Conservation (phyloP, 1,140 invertebrate genomes). For the Hetaerina americana region DNA sequence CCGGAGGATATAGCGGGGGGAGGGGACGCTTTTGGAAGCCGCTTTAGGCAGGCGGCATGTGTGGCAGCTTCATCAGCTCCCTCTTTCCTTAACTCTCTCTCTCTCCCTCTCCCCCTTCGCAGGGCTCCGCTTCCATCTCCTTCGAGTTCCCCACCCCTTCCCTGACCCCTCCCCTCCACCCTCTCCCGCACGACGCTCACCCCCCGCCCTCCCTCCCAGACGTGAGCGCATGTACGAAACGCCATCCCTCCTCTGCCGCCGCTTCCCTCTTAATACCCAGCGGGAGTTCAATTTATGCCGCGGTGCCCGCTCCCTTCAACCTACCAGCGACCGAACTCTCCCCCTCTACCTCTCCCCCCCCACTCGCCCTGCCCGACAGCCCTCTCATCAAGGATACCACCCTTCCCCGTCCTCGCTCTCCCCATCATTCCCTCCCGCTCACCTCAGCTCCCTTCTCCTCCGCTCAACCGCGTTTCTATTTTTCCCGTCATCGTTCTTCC, state of each 20-base stretch:
- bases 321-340: background rate
- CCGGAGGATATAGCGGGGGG: too few relatives aligned
- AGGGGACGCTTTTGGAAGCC: background rate
- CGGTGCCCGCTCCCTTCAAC: background rate
- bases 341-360: background rate
- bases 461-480: too few relatives aligned
- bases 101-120: background rate
- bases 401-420: too few relatives aligned
- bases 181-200: too few relatives aligned
- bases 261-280: background rate
- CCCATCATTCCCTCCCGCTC: too few relatives aligned
- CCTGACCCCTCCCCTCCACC: background rate
- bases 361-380: background rate
- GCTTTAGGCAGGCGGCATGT: background rate
- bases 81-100: background rate
- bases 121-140: background rate
- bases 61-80: background rate
- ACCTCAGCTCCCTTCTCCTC: too few relatives aligned
- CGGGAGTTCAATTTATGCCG: background rate
- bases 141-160: background rate
- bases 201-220: too few relatives aligned
- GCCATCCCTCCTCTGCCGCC: background rate
- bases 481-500: too few relatives aligned
- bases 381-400: background rate
- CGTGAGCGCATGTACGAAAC: too few relatives aligned